phyloP scores from a whole-genome alignment of 35 echinoderm and acorn worm genomes.

The Apostichopus californicus region DNA sequence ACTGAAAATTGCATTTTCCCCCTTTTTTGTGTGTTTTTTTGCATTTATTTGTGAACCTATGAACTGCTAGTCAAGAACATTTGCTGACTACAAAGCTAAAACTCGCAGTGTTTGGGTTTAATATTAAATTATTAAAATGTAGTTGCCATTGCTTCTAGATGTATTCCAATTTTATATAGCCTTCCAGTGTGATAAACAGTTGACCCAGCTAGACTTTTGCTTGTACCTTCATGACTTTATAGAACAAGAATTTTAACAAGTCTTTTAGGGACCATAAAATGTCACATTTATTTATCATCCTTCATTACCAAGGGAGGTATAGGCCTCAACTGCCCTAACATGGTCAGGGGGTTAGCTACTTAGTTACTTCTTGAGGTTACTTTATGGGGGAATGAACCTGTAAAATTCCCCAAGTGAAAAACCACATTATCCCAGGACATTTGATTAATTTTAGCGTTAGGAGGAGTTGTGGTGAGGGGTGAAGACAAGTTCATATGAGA shows the following conservation, averaged over 20 bases:
- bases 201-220: too few species aligned
- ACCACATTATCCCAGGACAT: neutral
- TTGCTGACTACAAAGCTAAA: too few species aligned
- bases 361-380: neutral
- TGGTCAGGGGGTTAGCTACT: neutral
- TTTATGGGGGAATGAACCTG: neutral
- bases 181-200: too few species aligned
- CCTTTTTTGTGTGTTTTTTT: too few species aligned
- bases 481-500: neutral
- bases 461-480: neutral
- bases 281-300: neutral
- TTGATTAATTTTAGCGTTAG: neutral
- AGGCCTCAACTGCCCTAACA: neutral
- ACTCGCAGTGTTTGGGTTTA: too few species aligned
- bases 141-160: too few species aligned
- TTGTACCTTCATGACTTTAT: neutral
- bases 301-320: neutral
- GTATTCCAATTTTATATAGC: too few species aligned
- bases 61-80: too few species aligned
- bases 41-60: too few species aligned
- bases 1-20: too few species aligned
- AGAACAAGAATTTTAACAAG: neutral
- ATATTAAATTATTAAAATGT: too few species aligned
- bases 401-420: neutral
- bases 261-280: neutral